A percentile compares a stretch with the other conserved stretches of the same genome.
These are phyloP conservation scores for Phalacrocorax aristotelis DNA, from an alignment of 2,113 vertebrate species.

Conservation along the genomic window DNA sequence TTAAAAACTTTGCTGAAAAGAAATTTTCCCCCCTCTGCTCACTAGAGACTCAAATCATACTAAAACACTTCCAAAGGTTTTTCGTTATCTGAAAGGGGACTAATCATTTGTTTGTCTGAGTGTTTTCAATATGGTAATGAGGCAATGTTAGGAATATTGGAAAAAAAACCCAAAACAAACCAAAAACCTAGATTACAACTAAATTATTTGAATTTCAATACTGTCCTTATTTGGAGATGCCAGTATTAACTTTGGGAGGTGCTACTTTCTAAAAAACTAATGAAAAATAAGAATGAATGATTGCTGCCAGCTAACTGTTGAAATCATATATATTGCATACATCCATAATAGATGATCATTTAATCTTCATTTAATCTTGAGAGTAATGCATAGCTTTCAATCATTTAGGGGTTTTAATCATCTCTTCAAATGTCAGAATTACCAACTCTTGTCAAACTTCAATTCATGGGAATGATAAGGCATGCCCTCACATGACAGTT, in stretches of 20 bases:
- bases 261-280: not conserved
- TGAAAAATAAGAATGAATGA: not conserved
- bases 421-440: slow-evolving; percentile 24
- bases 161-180: not conserved
- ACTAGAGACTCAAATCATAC: not conserved
- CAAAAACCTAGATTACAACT: not conserved
- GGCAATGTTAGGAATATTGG: not conserved
- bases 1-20: not conserved
- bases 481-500: not conserved
- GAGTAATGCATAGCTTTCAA: not conserved
- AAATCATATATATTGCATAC: not conserved
- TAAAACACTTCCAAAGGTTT: not conserved
- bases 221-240: not conserved
- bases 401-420: slow-evolving; percentile 6
- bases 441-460: not conserved
- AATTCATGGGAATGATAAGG: not conserved
- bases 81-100: not conserved
- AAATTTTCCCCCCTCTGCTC: not conserved
- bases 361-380: slow-evolving; percentile 42
- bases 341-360: not conserved
- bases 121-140: not conserved
- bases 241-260: not conserved
- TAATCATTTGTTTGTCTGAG: not conserved
- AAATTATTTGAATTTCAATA: not conserved
- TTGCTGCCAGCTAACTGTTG: slow-evolving; percentile 9